phyloP scores from a whole-genome alignment of 2,888 invertebrate genomes.

The Archips xylosteana region DNA sequence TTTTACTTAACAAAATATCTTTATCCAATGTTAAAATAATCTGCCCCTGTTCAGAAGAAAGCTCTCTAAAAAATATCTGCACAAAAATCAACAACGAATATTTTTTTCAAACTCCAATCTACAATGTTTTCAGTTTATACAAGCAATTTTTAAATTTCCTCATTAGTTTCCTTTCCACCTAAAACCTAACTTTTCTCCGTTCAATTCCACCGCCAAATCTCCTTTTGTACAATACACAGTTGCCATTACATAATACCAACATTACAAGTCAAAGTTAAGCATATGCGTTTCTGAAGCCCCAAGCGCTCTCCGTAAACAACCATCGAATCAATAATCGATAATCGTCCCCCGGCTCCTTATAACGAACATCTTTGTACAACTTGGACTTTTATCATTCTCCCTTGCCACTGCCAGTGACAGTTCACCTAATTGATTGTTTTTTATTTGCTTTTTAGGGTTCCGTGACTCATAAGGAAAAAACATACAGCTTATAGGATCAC shows the following conservation, averaged over 20 bases:
- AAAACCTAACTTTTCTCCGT: too few relatives aligned
- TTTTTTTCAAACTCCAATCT: too few relatives aligned
- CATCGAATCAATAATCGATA: conserved; percentile 44
- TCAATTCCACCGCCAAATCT: too few relatives aligned
- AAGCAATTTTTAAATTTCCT: too few relatives aligned
- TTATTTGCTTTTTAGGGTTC: conserved; percentile 55
- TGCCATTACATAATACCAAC: neutral
- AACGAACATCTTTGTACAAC: conserved; percentile 57
- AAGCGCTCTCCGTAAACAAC: conserved; percentile 33
- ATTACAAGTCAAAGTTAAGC: conserved; percentile 6
- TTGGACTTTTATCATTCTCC: conserved; percentile 55
- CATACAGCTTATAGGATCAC: neutral
- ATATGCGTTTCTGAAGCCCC: conserved; percentile 1
- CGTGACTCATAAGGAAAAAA: conserved; percentile 26
- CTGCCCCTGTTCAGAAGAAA: too few relatives aligned
- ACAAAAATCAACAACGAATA: too few relatives aligned
- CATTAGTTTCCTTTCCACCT: too few relatives aligned
- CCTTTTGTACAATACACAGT: too few relatives aligned
- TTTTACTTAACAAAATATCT: too few relatives aligned
- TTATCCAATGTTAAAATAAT: too few relatives aligned
- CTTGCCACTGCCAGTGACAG: conserved; percentile 73
- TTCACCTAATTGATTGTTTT: conserved; percentile 80
- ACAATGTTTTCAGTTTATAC: too few relatives aligned
- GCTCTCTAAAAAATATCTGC: too few relatives aligned
- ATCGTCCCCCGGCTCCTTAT: conserved; percentile 45